Conservation (phyloP, 1,140 invertebrate genomes). For the Drosophila quadrilineata region DNA sequence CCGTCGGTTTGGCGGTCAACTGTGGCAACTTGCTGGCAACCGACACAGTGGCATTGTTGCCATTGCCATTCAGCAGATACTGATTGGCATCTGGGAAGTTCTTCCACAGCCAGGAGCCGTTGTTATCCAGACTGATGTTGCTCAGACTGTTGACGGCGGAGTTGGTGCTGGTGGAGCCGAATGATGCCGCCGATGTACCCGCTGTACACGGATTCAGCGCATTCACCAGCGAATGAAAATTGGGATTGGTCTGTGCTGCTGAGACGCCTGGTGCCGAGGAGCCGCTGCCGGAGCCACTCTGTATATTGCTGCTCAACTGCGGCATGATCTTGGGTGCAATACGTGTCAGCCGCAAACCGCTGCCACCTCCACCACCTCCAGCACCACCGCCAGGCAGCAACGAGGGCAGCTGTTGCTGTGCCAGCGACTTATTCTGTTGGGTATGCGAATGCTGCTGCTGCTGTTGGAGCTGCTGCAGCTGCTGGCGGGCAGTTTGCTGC, state of each 20-base stretch:
- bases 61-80: slow-evolving; percentile 61
- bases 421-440: slow-evolving; percentile 28
- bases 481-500: slow-evolving; percentile 39
- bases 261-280: neutral
- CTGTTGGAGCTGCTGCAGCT: slow-evolving; percentile 38
- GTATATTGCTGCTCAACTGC: slow-evolving; percentile 45
- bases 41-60: neutral
- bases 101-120: slow-evolving; percentile 73
- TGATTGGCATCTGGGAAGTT: slow-evolving; percentile 74
- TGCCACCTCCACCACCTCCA: neutral
- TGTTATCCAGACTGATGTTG: slow-evolving; percentile 37
- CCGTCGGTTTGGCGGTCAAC: slow-evolving; percentile 52
- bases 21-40: slow-evolving; percentile 57
- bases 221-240: slow-evolving; percentile 21
- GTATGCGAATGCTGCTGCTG: slow-evolving; percentile 29
- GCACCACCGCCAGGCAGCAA: slow-evolving; percentile 40
- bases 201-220: too few relatives aligned
- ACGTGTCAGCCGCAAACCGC: slow-evolving; percentile 38
- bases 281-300: slow-evolving; percentile 12
- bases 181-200: slow-evolving; percentile 3
- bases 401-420: slow-evolving; percentile 41
- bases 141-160: slow-evolving; percentile 19
- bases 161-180: neutral
- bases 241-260: neutral
- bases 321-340: slow-evolving; percentile 54